Percentiles rank a stretch among this genome's conserved stretches.
phyloP scores from a whole-genome alignment of 1,140 invertebrate genomes.

The Apis dorsata region DNA sequence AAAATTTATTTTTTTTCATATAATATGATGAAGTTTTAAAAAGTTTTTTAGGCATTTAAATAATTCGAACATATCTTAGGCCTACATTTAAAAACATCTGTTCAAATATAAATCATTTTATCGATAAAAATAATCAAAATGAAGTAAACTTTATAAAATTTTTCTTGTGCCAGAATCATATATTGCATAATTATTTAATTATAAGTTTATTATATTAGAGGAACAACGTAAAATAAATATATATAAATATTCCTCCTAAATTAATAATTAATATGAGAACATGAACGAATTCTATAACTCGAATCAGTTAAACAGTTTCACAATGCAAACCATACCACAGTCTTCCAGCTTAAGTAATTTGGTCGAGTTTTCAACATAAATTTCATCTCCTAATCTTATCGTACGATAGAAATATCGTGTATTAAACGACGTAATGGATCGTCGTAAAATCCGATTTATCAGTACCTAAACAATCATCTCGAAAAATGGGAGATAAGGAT shows the following conservation, averaged over 20 bases:
- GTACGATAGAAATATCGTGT: conserved; percentile 32
- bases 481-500: conserved; percentile 36
- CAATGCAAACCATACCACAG: conserved; percentile 60
- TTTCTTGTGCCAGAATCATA: no score
- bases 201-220: background rate
- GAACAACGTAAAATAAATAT: background rate
- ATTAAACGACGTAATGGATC: conserved; percentile 12
- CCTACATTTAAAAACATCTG: background rate
- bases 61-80: conserved; percentile 14
- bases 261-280: background rate
- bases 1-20: background rate
- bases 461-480: conserved; percentile 35
- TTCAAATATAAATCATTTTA: background rate
- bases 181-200: no score
- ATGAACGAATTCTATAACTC: background rate
- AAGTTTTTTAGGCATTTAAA: background rate
- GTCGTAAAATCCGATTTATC: conserved; percentile 30
- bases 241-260: conserved; percentile 2
- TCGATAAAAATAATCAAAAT: background rate
- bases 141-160: background rate
- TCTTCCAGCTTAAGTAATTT: conserved; percentile 60
- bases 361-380: conserved; percentile 53
- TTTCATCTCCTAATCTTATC: conserved; percentile 49
- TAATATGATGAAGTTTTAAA: background rate
- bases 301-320: conserved; percentile 26